phyloP scores from a whole-genome alignment of 2,888 invertebrate species.

The Xestia ashworthii region DNA sequence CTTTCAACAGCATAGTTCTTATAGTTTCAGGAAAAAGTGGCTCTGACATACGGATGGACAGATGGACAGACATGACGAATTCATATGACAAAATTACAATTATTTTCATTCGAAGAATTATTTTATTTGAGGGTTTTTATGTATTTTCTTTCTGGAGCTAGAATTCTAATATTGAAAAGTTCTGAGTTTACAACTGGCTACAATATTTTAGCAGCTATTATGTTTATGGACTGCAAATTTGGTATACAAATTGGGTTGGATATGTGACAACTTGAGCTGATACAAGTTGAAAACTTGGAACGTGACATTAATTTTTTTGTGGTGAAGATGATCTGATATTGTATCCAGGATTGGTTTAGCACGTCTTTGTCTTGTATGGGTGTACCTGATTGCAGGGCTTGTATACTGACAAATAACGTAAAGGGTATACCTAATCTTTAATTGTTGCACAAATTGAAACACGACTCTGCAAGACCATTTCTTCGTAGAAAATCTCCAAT shows the following conservation, averaged over 20 bases:
- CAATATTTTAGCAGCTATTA: not conserved
- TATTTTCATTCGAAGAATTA: slow-evolving; percentile 1
- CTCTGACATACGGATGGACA: too few species aligned
- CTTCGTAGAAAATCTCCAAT: not conserved
- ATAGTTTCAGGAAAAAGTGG: too few species aligned
- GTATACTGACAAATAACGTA: not conserved
- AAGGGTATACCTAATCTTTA: not conserved
- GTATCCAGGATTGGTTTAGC: not conserved
- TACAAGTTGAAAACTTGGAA: not conserved
- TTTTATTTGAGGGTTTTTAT: not conserved
- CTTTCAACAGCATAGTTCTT: too few species aligned
- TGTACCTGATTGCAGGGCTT: not conserved
- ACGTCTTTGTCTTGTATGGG: not conserved
- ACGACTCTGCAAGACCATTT: not conserved
- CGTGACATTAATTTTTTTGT: not conserved
- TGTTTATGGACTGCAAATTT: not conserved
- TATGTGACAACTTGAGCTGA: not conserved
- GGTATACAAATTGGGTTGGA: not conserved
- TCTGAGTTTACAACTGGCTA: not conserved
- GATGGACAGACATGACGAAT: too few species aligned
- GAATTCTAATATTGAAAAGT: not conserved
- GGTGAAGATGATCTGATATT: not conserved
- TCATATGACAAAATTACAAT: slow-evolving; percentile 9
- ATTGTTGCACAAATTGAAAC: not conserved
- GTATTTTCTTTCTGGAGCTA: not conserved